Evolutionary conservation across 2,113 vertebrate species (phyloP), one percentile per base, ranked within the genome.

Genomic region (Opisthocomus hoazin): DNA sequence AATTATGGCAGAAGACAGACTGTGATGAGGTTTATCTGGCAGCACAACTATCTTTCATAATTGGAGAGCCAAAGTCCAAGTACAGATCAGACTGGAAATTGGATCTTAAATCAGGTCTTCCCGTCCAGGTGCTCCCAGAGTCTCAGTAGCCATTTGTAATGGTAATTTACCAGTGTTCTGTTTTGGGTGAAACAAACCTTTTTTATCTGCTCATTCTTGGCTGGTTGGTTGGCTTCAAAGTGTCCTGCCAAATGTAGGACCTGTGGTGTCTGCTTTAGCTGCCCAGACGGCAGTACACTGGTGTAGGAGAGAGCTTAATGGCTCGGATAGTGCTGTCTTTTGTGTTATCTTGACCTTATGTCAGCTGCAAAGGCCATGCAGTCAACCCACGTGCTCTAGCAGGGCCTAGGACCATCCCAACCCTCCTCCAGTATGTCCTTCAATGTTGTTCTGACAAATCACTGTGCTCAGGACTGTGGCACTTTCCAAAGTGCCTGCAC

Each of bases 1-100:
- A 69, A n/a, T 92, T 93, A 89, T 17, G 53, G 51, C 77, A 91
- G 83, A 81, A 89, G 86, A 57, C 65, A 93, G 73, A 34, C 56
- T 51, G 36, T 69, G 61, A 84, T 78, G 69, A 87, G 51, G 21
- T 66, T 88, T 82, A 70, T 86, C 71, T 89, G 92, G 64, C 85
- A 90, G 26, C 76, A 54, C 26, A 77, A 32, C 18, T 22, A 39
- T n/a, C 56, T 70, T 73, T 34, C 53, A 3, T 30, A 30, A 73
- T 77, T 89, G 56, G 51, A 76, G 51, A 84, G 32, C 34, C 77
- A 84, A 86, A 36, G 48, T 45, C 76, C 43, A 70, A 71, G 65
- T 6, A 37, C 41, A 76, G 22, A 73, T 45, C 65, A 63, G 71
- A 26, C 46, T 74, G 56, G 43, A 82, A 90, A 91, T 41, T 61